Evolutionary conservation across 2,888 invertebrate genomes (phyloP).

Genomic region (Emmelina monodactyla): DNA sequence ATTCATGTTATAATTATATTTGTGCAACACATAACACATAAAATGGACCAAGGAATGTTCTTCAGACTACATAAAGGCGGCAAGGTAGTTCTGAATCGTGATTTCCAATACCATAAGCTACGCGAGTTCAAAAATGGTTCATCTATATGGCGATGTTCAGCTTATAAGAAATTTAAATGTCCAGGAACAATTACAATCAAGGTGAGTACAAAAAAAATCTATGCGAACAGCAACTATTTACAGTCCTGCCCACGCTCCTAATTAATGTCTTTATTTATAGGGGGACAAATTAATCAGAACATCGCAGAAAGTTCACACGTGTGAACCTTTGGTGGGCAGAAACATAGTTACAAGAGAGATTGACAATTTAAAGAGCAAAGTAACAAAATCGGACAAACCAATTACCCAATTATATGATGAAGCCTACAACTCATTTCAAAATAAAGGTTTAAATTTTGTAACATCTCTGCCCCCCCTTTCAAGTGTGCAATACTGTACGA

Average conservation of each 20-base stretch:
- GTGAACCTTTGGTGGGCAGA: conserved; percentile 2
- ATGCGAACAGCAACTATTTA: too few species aligned
- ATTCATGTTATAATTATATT: too few species aligned
- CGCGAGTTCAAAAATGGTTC: neutral
- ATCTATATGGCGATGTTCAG: neutral
- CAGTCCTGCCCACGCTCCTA: too few species aligned
- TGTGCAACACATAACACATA: too few species aligned
- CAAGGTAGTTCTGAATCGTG: neutral
- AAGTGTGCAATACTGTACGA: conserved; percentile 3
- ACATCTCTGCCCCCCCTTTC: conserved; percentile 4
- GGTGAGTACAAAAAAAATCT: neutral
- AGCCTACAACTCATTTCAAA: neutral
- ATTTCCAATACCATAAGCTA: neutral
- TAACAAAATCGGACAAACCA: conserved; percentile 4
- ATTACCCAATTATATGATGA: conserved; percentile 2
- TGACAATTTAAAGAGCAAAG: conserved; percentile 3
- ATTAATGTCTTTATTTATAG: neutral
- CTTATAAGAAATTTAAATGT: neutral
- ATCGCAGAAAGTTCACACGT: conserved; percentile 3
- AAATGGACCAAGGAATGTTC: too few species aligned
- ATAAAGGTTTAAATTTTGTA: conserved; percentile 2
- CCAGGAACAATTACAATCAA: neutral
- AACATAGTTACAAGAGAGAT: conserved; percentile 3
- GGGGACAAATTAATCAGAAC: conserved; percentile 1
- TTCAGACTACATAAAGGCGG: neutral